Evolutionary conservation across 2,797 vertebrate genomes (phyloP), one percentile per base, ranked within the genome.

Genomic region (Harpagifer antarcticus): DNA sequence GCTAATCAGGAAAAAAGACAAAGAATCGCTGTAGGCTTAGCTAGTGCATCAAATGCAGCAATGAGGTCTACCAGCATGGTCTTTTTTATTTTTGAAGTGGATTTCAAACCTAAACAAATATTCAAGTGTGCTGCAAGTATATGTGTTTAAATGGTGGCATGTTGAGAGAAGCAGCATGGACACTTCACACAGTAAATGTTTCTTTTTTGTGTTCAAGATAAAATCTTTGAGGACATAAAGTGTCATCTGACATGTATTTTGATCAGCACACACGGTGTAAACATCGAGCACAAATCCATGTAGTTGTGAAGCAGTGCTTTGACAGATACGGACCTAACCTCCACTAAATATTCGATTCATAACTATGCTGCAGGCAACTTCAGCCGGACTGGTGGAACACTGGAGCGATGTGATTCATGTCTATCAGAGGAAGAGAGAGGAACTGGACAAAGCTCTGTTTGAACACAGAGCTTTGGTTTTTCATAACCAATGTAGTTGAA

Each of bases 1-100:
- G 61, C 62, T 86, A 74, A 88, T 90, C 72, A 68, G 70, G 6
- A 81, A 68, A 66, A 68, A 79, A 79, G 43, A 82, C 48, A 72
- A 81, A 86, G 54, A 60, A 37, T 70, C 65, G 31, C 62, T 72
- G 52, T 33, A 23, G 50, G 68, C 64, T 74, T 57, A 67, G 81
- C 53, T 54, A 50, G 72, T 71, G 55, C 50, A 61, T 59, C 55
- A 20, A 53, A 59, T 37, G 60, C 45, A 68, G 33, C 53, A 49
- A 54, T 40, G 17, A 31, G 23, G 16, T 79, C 64, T 19, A 27
- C 7, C 59, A 55, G 37, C 9, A 20, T 20, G 3, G 64, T 1
- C 2, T 27, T 45, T 8, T 45, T 20, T 6, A 2, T 43, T 59
- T 61, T 54, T 11, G 40, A 27, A 37, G 33, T 37, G 33, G 33